Conservation (phyloP, 64 coral and sea anemone genomes). For the Acropora yongei region DNA sequence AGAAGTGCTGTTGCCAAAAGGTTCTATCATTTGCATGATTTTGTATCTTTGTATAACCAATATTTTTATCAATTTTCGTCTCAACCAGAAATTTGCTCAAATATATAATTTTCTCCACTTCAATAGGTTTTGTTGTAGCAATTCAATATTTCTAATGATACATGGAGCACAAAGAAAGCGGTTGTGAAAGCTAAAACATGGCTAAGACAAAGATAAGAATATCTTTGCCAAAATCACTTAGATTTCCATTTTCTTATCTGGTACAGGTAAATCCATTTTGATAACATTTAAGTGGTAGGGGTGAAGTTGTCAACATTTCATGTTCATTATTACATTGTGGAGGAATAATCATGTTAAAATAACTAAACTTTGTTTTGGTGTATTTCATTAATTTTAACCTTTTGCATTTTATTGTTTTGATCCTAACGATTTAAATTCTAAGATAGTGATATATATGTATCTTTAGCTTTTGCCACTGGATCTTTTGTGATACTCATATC, state of each 20-base stretch:
- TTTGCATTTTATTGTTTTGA: no score
- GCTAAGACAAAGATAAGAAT: conserved; percentile 13
- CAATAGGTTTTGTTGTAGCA: background rate
- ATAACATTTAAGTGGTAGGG: background rate
- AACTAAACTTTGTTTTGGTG: no score
- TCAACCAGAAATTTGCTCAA: background rate
- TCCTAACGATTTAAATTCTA: no score
- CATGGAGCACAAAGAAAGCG: background rate
- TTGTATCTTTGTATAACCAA: no score
- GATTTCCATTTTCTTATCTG: conserved; percentile 3
- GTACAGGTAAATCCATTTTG: background rate
- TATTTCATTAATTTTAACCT: no score
- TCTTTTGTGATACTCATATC: no score
- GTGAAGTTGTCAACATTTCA: no score
- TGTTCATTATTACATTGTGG: no score
- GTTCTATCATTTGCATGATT: background rate
- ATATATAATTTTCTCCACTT: background rate
- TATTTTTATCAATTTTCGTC: no score
- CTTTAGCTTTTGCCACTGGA: no score
- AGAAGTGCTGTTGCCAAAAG: background rate
- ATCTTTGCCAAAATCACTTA: conserved; percentile 53
- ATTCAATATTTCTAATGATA: background rate
- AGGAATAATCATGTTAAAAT: no score
- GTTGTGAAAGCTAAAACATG: background rate
- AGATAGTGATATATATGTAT: no score